Conservation (phyloP, 1,140 invertebrate genomes). For the Atta colombica region DNA sequence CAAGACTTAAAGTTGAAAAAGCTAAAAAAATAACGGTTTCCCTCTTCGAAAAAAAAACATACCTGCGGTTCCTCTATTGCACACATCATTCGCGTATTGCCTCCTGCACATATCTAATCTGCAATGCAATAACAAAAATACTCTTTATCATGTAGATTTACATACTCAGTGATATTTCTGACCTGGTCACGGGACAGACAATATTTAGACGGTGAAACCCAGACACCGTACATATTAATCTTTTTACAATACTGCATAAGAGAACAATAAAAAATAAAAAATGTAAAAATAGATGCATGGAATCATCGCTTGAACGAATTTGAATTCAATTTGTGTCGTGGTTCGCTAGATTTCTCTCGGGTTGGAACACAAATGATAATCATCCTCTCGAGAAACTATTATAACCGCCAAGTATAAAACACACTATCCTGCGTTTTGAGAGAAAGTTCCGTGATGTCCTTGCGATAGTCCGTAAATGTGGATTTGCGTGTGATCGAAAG, state of each 20-base stretch:
- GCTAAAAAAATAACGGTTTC: conserved; percentile 26
- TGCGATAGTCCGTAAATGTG: not conserved
- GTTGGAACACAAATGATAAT: conserved; percentile 16
- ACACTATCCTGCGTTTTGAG: conserved; percentile 6
- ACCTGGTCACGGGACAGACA: conserved; percentile 80
- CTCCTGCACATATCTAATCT: conserved; percentile 99
- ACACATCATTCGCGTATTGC: conserved; percentile 96
- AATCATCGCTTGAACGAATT: not conserved
- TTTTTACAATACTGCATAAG: conserved; percentile 20
- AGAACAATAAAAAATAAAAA: not conserved
- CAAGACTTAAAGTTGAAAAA: conserved; percentile 22
- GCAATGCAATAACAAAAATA: conserved; percentile 88
- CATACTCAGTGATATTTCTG: conserved; percentile 47
- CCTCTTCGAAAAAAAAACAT: conserved; percentile 85
- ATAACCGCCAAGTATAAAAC: not conserved
- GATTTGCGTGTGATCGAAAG: conserved; percentile 44
- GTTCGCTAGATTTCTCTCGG: not conserved
- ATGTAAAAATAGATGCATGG: not conserved
- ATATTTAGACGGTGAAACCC: conserved; percentile 10
- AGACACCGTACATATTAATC: conserved; percentile 10
- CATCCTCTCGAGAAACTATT: conserved; percentile 30
- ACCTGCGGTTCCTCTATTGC: conserved; percentile 99
- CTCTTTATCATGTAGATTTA: conserved; percentile 80
- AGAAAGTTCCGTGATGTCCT: conserved; percentile 11
- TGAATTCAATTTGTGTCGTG: not conserved